Evolutionary conservation across 2,113 vertebrate species (phyloP).

Genomic region (Engystomops pustulosus): DNA sequence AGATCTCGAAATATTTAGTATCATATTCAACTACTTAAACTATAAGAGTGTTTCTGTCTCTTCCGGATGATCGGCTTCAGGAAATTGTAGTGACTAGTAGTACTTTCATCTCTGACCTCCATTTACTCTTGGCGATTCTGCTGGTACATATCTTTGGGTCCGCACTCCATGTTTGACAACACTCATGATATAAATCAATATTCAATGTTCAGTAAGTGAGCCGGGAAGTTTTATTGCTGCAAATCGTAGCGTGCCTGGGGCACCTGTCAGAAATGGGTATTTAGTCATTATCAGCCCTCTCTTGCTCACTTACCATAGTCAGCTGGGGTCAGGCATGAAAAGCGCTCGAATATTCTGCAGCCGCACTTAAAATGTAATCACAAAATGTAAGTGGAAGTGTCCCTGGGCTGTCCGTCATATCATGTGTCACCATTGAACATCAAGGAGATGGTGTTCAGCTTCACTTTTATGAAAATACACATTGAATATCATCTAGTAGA

Average conservation of each 20-base stretch:
- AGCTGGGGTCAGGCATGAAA: conserved; percentile 92
- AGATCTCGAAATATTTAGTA: too few relatives aligned
- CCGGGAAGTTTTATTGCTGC: conserved; percentile 79
- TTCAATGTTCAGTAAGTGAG: conserved; percentile 85
- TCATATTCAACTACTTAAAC: too few relatives aligned
- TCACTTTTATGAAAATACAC: neutral
- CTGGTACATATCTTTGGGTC: conserved; percentile 79
- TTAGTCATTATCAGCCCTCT: conserved; percentile 83
- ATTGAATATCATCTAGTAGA: neutral
- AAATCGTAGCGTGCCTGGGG: conserved; percentile 84
- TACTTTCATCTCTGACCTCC: conserved; percentile 82
- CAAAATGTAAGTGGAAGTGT: conserved; percentile 91
- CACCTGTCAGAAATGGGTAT: conserved; percentile 92
- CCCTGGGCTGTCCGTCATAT: conserved; percentile 62
- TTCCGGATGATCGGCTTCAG: conserved; percentile 74
- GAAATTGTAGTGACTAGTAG: conserved; percentile 80
- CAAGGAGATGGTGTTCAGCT: neutral
- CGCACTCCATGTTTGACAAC: conserved; percentile 84
- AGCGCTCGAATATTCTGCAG: conserved; percentile 93
- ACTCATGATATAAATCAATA: conserved; percentile 89
- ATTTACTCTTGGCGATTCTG: conserved; percentile 83
- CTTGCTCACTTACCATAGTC: conserved; percentile 86
- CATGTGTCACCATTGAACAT: neutral
- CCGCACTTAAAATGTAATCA: conserved; percentile 93
- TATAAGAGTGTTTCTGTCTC: neutral